Evolutionary conservation across 2,888 invertebrate genomes (phyloP).

Genomic region (Leucania comma): DNA sequence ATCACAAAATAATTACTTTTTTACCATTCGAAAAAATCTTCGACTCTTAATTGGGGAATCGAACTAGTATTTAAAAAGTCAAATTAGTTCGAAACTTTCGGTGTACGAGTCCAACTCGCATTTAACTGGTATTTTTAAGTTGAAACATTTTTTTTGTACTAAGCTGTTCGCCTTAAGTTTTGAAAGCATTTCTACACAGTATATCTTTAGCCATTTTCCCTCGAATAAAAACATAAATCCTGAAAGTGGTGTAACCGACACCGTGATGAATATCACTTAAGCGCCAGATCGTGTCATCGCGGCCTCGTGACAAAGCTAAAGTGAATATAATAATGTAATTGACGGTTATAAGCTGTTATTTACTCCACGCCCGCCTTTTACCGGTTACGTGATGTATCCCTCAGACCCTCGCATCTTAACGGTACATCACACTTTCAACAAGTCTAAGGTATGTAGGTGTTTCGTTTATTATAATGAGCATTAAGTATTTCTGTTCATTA

Average conservation of each 20-base stretch:
- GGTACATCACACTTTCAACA: constrained; percentile 62
- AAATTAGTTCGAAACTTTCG: no score
- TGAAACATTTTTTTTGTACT: constrained; percentile 15
- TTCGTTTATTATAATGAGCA: constrained; percentile 57
- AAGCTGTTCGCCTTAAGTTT: constrained; percentile 4
- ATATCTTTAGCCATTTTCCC: constrained; percentile 16
- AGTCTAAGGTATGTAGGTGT: constrained; percentile 58
- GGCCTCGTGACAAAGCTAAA: constrained; percentile 81
- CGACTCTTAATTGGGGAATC: no score
- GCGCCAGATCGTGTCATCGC: constrained; percentile 75
- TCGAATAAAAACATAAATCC: constrained; percentile 49
- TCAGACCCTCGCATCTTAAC: constrained; percentile 51
- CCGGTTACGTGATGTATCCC: constrained; percentile 74
- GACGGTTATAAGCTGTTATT: constrained; percentile 78
- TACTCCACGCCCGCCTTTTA: constrained; percentile 73
- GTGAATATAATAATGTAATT: constrained; percentile 86
- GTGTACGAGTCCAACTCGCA: no score
- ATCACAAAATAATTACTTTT: no score
- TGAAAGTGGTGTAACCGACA: constrained; percentile 53
- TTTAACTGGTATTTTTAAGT: not conserved
- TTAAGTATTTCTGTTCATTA: constrained; percentile 50
- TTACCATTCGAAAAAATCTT: no score
- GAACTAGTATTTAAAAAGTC: no score
- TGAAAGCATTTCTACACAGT: not conserved
- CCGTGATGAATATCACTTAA: constrained; percentile 72